A percentile compares a stretch with the other conserved stretches of the same genome.
These are phyloP conservation scores for Philereme vetulata DNA, from an alignment of 2,888 invertebrate species.

Conservation along the genomic window DNA sequence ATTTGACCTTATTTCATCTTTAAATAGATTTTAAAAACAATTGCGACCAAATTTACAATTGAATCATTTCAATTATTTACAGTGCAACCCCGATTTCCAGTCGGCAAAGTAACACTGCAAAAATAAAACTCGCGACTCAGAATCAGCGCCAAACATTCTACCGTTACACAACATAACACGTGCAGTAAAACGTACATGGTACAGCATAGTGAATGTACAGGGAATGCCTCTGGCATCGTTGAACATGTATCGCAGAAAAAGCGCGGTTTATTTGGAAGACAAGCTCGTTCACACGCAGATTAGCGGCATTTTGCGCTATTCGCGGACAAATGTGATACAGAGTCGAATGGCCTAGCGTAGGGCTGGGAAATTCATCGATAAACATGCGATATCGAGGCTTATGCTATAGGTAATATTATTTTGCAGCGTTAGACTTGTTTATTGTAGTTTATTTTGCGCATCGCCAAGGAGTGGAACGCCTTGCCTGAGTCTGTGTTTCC, in stretches of 20 bases:
- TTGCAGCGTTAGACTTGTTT: too few relatives aligned
- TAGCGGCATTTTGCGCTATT: slow-evolving; percentile 21
- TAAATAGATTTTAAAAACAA: background rate
- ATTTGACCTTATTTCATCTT: too few relatives aligned
- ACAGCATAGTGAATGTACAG: background rate
- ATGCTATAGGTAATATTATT: too few relatives aligned
- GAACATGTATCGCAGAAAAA: slow-evolving; percentile 16
- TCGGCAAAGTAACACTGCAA: background rate
- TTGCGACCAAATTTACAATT: too few relatives aligned
- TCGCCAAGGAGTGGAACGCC: too few relatives aligned
- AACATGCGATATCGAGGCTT: too few relatives aligned
- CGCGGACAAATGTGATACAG: slow-evolving; percentile 20
- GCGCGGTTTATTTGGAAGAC: slow-evolving; percentile 21
- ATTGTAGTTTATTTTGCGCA: too few relatives aligned
- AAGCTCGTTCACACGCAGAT: slow-evolving; percentile 24
- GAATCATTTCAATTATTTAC: too few relatives aligned
- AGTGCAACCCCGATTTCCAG: background rate
- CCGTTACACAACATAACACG: slow-evolving; percentile 3
- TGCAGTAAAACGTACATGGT: slow-evolving; percentile 10
- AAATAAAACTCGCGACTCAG: slow-evolving; percentile 32
- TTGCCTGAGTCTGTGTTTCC: too few relatives aligned
- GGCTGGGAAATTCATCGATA: slow-evolving; percentile 6
- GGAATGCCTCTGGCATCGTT: background rate
- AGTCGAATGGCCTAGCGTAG: slow-evolving; percentile 11
- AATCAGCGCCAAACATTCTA: slow-evolving; percentile 42